These are phyloP conservation scores for Atrichornis clamosus DNA, from an alignment of 2,113 vertebrate genomes.

Conservation along the genomic window DNA sequence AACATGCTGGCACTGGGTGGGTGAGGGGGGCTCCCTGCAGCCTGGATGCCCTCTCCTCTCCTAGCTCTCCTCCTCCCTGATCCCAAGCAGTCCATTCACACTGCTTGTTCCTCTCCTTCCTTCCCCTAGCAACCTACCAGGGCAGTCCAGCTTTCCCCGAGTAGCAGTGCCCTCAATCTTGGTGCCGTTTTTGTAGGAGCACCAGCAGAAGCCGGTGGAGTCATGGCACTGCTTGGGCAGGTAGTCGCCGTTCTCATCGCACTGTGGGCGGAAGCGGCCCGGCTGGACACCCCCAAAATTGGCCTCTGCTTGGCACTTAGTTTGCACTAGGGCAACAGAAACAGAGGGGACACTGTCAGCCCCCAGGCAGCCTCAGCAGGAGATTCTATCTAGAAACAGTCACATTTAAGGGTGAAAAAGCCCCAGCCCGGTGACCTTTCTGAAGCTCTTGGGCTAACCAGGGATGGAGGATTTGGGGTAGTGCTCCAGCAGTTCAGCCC, in stretches of 20 bases:
- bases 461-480: neutral
- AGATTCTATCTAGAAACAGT: neutral
- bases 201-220: slow-evolving; percentile 87
- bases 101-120: neutral
- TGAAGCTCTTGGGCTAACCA: neutral
- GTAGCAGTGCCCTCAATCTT: slow-evolving; percentile 71
- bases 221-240: slow-evolving; percentile 83
- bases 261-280: slow-evolving; percentile 79
- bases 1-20: neutral
- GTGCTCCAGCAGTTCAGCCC: neutral
- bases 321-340: slow-evolving; percentile 72
- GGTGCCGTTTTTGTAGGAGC: slow-evolving; percentile 81
- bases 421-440: rapidly evolving
- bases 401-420: neutral
- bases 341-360: slow-evolving; percentile 39
- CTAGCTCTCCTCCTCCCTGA: neutral
- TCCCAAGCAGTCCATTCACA: rapidly evolving
- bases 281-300: neutral
- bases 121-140: slow-evolving; percentile 47
- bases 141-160: slow-evolving; percentile 70
- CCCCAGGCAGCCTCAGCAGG: neutral
- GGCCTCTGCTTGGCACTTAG: slow-evolving; percentile 83
- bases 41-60: neutral
- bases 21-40: neutral
- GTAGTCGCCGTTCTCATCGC: slow-evolving; percentile 85